Base-by-base conservation (phyloP, 2,113 vertebrate species). In the Oncorhynchus mykiss region DNA sequence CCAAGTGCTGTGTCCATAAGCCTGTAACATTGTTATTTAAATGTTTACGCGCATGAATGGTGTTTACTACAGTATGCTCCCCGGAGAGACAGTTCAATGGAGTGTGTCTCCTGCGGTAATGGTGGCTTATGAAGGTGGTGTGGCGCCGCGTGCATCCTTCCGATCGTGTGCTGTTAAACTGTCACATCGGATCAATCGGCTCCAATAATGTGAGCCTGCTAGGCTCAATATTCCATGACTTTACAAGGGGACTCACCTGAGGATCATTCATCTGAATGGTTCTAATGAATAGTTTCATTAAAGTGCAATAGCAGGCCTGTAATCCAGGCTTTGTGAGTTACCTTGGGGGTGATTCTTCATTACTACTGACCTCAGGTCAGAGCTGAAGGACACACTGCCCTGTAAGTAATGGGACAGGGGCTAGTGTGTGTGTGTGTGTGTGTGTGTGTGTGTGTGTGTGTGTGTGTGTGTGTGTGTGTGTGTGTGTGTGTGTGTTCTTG, bases 71-170 rank as follows among this genome's bases (percentile, higher is more conserved):
- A 34, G 31, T 66, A 45, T 2, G 64, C 11, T 66, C 64, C 64
- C 64, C 3, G 25, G 68, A 49, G 69, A 77, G 57, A 67, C 31
- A 70, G 34, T 39, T n/a, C 34, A 24, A 79, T n/a, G 25, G 65
- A 24, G 60, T 18, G 54, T 57, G 4, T 57, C 16, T 57, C 18
- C 54, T 57, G 54, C 3, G 18, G 54, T 6, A 20, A 14, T 20
- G 39, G 13, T 57, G 54, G 3, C 4, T 57, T 57, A 57, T 57
- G 4, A 57, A 57, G 54, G 54, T 57, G 5, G 16, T 4, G 54
- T 6, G 3, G 13, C 16, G 2, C 22, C 22, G 9, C 9, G 8
- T n/a, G 9, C 60, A 64, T 22, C 60, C 20, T 9, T 8, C 22
- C 20, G 9, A 64, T 22, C 60, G 2, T 2, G 16, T 11, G n/a